These are phyloP conservation scores for Clarias platycephalus DNA, from an alignment of 2,797 vertebrate genomes.

Conservation along the genomic window DNA sequence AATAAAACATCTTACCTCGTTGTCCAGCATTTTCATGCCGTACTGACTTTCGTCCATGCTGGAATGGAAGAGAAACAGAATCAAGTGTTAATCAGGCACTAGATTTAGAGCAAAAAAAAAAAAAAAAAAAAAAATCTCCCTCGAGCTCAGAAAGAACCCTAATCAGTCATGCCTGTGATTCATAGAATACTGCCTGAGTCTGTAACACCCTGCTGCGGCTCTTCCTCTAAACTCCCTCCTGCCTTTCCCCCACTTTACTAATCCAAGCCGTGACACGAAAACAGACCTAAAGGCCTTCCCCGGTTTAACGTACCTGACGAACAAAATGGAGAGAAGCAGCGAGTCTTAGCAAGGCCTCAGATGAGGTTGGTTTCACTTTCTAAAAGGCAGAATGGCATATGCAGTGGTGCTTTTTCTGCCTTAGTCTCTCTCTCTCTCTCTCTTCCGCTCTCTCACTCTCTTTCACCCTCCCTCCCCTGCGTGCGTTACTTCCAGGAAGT, in stretches of 20 bases:
- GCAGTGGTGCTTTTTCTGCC: constrained; percentile 20
- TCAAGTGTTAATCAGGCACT: constrained; percentile 21
- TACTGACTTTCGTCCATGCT: constrained; percentile 74
- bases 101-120: constrained; percentile 3
- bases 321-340: constrained; percentile 34
- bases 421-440: constrained; percentile 19
- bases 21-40: constrained; percentile 67
- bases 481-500: constrained; percentile 76
- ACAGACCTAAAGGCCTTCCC: background rate
- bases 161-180: constrained; percentile 45
- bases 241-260: constrained; percentile 39
- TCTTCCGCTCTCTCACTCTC: constrained; percentile 37
- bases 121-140: constrained; percentile 32
- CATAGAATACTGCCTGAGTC: constrained; percentile 39
- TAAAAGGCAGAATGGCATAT: constrained; percentile 42
- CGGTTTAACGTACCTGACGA: constrained; percentile 22
- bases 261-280: constrained; percentile 25
- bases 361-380: constrained; percentile 65
- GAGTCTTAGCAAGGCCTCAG: constrained; percentile 19
- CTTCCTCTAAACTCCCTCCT: constrained; percentile 37
- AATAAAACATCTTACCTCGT: constrained; percentile 66
- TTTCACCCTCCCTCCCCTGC: background rate
- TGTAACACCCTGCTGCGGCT: background rate
- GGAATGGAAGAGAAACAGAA: constrained; percentile 47
- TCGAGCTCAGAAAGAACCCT: constrained; percentile 19